A percentile compares a stretch with the other conserved stretches of the same genome.
These are phyloP conservation scores for Cephus nigrinus DNA, from an alignment of 2,888 invertebrate genomes.

Conservation along the genomic window DNA sequence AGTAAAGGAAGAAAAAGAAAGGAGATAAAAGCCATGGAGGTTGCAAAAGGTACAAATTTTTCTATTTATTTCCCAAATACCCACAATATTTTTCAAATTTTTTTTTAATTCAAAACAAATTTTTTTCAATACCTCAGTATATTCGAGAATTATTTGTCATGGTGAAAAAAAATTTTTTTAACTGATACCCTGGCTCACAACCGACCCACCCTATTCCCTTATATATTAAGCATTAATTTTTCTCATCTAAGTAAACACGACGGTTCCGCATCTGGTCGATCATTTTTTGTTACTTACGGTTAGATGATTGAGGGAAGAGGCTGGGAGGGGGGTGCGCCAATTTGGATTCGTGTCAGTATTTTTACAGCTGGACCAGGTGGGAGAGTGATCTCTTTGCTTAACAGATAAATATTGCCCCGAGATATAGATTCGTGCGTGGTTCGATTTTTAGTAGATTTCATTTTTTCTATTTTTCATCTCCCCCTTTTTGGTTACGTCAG, in stretches of 20 bases:
- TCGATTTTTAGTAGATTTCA: neutral
- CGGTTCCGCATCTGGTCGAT: neutral
- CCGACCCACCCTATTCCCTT: neutral
- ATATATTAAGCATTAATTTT: neutral
- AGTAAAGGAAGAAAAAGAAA: neutral
- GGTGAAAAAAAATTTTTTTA: neutral
- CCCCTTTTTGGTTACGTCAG: neutral
- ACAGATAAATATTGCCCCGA: neutral
- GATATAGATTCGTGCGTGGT: neutral
- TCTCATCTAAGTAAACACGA: neutral
- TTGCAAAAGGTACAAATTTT: conserved; percentile 47
- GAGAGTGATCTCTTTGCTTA: neutral
- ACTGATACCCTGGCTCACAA: neutral
- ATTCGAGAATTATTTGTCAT: neutral
- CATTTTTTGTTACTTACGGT: neutral
- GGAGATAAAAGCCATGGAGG: conserved; percentile 40
- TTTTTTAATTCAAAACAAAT: neutral
- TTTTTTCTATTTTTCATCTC: neutral
- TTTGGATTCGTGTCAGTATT: neutral
- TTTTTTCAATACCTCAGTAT: neutral
- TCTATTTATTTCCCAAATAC: neutral
- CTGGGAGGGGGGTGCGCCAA: too few relatives aligned
- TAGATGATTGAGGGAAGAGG: neutral
- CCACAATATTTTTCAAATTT: neutral
- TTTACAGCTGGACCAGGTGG: neutral